Base-by-base conservation (phyloP, 2,888 invertebrate genomes). In the Hyles lineata region DNA sequence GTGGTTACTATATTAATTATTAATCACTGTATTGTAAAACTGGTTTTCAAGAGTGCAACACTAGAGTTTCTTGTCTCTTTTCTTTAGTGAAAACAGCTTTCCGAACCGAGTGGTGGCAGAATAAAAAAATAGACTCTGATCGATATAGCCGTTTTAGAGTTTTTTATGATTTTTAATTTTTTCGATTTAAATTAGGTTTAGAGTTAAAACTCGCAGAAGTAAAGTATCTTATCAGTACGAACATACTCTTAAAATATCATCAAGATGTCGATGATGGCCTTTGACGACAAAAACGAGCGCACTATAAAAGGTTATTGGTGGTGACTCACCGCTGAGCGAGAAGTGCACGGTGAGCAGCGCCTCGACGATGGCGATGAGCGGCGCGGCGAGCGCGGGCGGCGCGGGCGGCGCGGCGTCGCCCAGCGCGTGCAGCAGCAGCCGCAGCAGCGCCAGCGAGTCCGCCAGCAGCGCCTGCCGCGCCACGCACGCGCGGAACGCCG, bases 401-500 rank as follows among this genome's bases (percentile, higher is more conserved):
- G 35, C 85, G 79, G 60, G 82, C 83, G 71, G 15, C 59, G 82
- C 83, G 70, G 83, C 78, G 73, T 77, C 73, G 73, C 89, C 85
- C 82, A 93, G 77, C 35, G 83, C 83, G 69, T 90, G 79, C 77
- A 95, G 80, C 78, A 89, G 59, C 76, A 94, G 75, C 80, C 90
- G 89, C 75, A 95, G 82, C 81, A 95, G 79, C 73, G 89, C 89
- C 76, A 88, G 91, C 74, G 91, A 91, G 79, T 91, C 89, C 73
- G 86, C 74, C 74, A 93, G 85, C 80, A 92, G 89, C 0, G 82
- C 71, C 83, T 94, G 92, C 29, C 86, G 83, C 21, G 89, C 90
- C 72, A 95, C 83, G 81, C 91, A 88, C 78, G 85, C 82, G 1
- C 96, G 89, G 79, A 96, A 95, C 87, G 90, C 85, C 0, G 96